Conservation (phyloP, 2,113 vertebrate genomes). For the Craseonycteris thonglongyai region DNA sequence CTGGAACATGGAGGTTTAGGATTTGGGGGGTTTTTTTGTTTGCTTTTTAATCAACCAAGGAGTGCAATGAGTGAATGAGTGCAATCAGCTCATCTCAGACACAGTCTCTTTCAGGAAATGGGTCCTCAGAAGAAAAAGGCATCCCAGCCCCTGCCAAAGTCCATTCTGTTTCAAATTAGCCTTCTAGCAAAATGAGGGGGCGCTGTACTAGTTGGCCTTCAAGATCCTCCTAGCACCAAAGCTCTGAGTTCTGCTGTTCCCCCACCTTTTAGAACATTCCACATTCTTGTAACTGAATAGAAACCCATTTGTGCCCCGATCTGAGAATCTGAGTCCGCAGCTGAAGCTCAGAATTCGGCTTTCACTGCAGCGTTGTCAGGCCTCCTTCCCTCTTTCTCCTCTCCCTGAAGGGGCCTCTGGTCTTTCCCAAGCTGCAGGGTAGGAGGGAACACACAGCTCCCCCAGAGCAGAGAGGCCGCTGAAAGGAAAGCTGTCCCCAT, state of each 20-base stretch:
- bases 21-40: background rate
- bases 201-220: background rate
- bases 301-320: background rate
- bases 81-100: background rate
- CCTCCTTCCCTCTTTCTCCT: constrained; percentile 11
- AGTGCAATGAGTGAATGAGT: background rate
- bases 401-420: constrained; percentile 64
- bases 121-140: constrained; percentile 19
- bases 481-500: constrained; percentile 49
- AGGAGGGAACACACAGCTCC: constrained; percentile 49
- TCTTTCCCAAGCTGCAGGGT: constrained; percentile 51
- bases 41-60: background rate
- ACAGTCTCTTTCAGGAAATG: constrained; percentile 37
- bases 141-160: constrained; percentile 16
- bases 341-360: background rate
- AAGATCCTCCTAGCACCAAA: background rate
- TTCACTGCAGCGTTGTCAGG: background rate
- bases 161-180: constrained; percentile 60
- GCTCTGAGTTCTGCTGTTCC: background rate
- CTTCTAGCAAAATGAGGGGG: constrained; percentile 38
- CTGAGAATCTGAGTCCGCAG: background rate
- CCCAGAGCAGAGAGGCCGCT: constrained; percentile 55
- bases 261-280: background rate
- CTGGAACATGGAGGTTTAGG: background rate
- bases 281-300: background rate